Conservation (phyloP, 2,113 vertebrate genomes). For the Vidua macroura region DNA sequence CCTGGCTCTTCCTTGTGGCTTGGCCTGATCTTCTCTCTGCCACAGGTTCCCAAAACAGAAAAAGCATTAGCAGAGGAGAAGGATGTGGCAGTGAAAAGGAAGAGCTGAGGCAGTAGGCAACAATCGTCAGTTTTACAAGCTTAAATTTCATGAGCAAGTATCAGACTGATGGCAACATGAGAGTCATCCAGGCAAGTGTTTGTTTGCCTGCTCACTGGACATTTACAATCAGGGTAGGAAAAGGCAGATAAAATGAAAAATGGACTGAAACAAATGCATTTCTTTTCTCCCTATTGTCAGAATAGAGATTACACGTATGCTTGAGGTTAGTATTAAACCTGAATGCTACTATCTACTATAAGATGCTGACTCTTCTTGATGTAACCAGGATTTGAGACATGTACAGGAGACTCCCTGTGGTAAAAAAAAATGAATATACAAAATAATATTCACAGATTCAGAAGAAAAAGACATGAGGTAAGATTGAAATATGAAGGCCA, state of each 20-base stretch:
- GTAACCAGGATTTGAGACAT: not conserved
- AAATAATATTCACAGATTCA: not conserved
- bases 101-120: not conserved
- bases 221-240: not conserved
- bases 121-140: not conserved
- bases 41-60: not conserved
- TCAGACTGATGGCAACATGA: not conserved
- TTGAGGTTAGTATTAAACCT: not conserved
- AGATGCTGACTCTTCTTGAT: not conserved
- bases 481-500: not conserved
- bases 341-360: not conserved
- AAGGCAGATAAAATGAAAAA: not conserved
- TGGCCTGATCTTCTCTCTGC: not conserved
- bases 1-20: not conserved
- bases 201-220: not conserved
- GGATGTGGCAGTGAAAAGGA: not conserved
- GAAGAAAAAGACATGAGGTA: not conserved
- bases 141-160: not conserved
- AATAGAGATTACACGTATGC: not conserved
- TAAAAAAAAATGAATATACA: not conserved
- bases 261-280: not conserved
- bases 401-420: not conserved
- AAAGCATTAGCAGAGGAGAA: not conserved
- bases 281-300: not conserved
- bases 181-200: not conserved